Evolutionary conservation across 35 echinoderm and acorn worm species (phyloP).

Genomic region (Ophiothrix spiculata): DNA sequence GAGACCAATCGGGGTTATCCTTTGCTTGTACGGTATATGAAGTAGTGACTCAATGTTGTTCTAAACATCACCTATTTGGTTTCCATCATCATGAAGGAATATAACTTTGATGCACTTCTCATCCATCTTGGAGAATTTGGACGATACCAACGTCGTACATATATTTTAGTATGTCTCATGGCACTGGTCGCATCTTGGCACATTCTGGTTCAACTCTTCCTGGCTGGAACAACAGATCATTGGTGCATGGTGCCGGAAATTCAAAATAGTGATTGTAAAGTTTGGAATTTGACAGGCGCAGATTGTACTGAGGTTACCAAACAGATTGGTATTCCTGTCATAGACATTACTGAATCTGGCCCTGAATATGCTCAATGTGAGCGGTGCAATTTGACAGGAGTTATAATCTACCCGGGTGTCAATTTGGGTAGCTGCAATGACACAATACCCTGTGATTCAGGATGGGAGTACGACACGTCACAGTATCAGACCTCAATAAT

Average conservation of each 20-base stretch:
- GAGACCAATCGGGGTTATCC: too few relatives aligned
- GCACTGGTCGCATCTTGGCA: background rate
- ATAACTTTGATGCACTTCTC: constrained; percentile 10
- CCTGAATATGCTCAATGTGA: background rate
- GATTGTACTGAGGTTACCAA: constrained; percentile 33
- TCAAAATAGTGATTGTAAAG: background rate
- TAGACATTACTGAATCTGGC: background rate
- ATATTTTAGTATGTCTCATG: background rate
- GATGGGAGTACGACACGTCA: constrained; percentile 52
- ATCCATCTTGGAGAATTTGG: constrained; percentile 9
- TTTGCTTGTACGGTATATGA: too few relatives aligned
- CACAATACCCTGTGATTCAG: constrained; percentile 19
- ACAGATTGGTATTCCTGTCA: background rate
- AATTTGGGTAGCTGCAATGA: background rate
- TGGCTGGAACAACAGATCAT: constrained; percentile 1
- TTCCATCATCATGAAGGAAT: constrained; percentile 34
- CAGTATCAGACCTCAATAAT: constrained; percentile 43
- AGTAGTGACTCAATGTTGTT: too few relatives aligned
- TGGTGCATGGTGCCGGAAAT: constrained; percentile 17
- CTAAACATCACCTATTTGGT: too few relatives aligned
- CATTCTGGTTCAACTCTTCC: background rate
- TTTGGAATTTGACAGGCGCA: background rate
- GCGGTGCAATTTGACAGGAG: background rate
- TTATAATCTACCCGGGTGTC: background rate
- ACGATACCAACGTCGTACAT: background rate